Evolutionary conservation across 2,113 vertebrate genomes (phyloP).

Genomic region (Plectropomus leopardus): DNA sequence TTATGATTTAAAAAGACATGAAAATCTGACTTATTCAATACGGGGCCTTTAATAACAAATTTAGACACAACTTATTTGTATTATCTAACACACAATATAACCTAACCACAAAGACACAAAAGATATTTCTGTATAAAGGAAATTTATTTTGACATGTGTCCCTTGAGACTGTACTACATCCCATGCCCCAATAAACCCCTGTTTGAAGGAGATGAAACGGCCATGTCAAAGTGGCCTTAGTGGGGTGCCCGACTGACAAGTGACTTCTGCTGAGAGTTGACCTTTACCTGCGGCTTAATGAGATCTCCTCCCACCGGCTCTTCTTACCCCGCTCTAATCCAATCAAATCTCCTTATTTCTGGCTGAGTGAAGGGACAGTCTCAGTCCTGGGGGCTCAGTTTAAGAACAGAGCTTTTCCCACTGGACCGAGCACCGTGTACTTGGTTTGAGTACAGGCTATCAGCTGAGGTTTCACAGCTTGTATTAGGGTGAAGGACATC

Average conservation of each 20-base stretch:
- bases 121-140: background rate
- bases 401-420: slow-evolving; percentile 4
- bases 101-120: background rate
- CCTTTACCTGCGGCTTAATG: slow-evolving; percentile 75
- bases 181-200: slow-evolving; percentile 3
- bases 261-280: slow-evolving; percentile 68
- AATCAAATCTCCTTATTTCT: slow-evolving; percentile 78
- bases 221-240: slow-evolving; percentile 3
- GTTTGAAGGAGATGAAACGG: background rate
- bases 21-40: too few species aligned
- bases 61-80: background rate
- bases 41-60: too few species aligned
- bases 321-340: slow-evolving; percentile 66
- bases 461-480: background rate
- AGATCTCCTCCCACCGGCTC: slow-evolving; percentile 36
- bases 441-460: background rate
- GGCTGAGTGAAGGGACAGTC: slow-evolving; percentile 59
- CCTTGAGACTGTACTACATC: background rate
- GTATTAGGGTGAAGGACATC: background rate
- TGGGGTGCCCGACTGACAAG: slow-evolving; percentile 5
- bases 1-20: too few species aligned
- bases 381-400: background rate
- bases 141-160: background rate
- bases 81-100: background rate
- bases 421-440: background rate